phyloP scores from a whole-genome alignment of 2,797 vertebrate species.

The Chaetophractus vellerosus region DNA sequence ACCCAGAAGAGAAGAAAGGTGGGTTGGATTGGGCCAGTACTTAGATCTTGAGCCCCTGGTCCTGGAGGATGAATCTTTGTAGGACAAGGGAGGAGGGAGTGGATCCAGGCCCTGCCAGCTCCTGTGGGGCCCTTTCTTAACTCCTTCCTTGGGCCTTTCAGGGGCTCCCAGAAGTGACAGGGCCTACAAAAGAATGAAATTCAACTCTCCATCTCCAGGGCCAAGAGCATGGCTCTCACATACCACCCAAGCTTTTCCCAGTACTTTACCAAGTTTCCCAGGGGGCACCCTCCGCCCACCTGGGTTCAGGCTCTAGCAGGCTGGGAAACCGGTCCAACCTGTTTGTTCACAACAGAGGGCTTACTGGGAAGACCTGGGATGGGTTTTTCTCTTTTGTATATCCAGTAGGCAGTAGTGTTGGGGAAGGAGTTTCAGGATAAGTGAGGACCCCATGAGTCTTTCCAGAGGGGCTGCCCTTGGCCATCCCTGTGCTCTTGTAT shows the following conservation, averaged over 20 bases:
- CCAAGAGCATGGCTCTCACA: constrained; percentile 59
- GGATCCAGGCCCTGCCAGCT: neutral
- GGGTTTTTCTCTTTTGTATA: constrained; percentile 62
- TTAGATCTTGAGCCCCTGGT: constrained; percentile 38
- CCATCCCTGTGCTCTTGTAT: constrained; percentile 41
- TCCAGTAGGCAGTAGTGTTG: neutral
- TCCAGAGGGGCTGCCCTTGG: neutral
- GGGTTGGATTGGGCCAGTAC: constrained; percentile 74
- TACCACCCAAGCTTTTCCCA: constrained; percentile 70
- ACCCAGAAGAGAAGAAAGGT: constrained; percentile 98
- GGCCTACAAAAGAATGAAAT: constrained; percentile 60
- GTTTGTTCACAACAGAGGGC: constrained; percentile 68
- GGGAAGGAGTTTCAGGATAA: constrained; percentile 34
- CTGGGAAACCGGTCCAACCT: constrained; percentile 80
- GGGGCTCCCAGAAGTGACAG: constrained; percentile 40
- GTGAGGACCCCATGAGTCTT: neutral
- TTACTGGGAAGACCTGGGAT: constrained; percentile 69
- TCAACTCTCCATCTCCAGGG: constrained; percentile 12
- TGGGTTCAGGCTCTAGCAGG: constrained; percentile 64
- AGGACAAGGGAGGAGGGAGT: constrained; percentile 37
- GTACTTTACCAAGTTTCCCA: constrained; percentile 77
- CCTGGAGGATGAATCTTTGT: constrained; percentile 14
- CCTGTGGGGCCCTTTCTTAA: neutral
- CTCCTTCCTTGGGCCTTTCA: constrained; percentile 9
- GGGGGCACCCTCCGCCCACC: constrained; percentile 80